phyloP scores from a whole-genome alignment of 1,140 invertebrate genomes.

The Sinella curviseta region DNA sequence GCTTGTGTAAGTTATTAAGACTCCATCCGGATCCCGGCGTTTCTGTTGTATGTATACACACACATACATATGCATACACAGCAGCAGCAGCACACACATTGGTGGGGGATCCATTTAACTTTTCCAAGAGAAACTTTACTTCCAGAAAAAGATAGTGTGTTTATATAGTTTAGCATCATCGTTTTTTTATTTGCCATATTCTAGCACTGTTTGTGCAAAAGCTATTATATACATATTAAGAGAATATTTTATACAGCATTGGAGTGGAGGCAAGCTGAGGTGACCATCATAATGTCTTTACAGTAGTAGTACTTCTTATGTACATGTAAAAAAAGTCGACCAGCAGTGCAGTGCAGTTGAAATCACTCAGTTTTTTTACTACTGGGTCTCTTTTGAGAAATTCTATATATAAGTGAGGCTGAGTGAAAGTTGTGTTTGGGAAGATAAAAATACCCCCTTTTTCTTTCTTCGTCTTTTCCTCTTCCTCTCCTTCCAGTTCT shows the following conservation, averaged over 20 bases:
- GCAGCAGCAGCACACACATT: too few relatives aligned
- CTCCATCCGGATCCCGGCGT: neutral
- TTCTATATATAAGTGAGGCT: too few relatives aligned
- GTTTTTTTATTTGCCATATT: too few relatives aligned
- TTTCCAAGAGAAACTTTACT: too few relatives aligned
- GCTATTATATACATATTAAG: too few relatives aligned
- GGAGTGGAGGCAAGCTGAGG: neutral
- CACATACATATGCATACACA: neutral
- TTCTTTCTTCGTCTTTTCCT: neutral
- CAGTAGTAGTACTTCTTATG: neutral
- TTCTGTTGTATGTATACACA: neutral
- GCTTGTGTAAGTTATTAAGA: conserved; percentile 1
- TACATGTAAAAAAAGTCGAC: too few relatives aligned
- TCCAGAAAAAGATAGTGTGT: neutral
- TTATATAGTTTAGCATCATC: too few relatives aligned
- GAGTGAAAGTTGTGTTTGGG: too few relatives aligned
- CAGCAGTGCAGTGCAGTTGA: neutral
- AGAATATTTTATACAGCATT: neutral
- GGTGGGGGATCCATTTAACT: too few relatives aligned
- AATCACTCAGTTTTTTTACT: conserved; percentile 9
- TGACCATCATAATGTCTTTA: neutral
- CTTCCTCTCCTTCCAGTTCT: neutral
- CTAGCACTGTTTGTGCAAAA: too few relatives aligned
- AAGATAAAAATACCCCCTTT: conserved; percentile 4
- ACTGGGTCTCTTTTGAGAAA: neutral